A percentile compares a stretch with the other conserved stretches of the same genome.
These are phyloP conservation scores for Tiliacea citrago DNA, from an alignment of 2,888 invertebrate species.

Conservation along the genomic window DNA sequence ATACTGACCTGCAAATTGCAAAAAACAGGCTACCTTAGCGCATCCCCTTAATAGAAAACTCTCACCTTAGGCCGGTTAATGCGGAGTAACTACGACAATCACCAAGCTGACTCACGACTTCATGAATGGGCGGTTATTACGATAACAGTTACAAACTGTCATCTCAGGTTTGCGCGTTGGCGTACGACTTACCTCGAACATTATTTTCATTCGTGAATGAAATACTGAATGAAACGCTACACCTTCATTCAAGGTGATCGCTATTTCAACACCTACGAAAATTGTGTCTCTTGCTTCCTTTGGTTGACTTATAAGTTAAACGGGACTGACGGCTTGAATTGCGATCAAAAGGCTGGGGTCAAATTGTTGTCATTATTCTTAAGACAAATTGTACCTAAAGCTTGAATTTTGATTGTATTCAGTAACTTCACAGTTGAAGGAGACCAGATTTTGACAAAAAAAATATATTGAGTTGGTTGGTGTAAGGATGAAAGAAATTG, in stretches of 20 bases:
- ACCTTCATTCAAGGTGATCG: constrained; percentile 40
- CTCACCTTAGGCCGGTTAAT: not conserved
- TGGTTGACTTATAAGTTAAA: constrained; percentile 13
- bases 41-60: no score
- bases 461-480: no score
- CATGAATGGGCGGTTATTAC: constrained; percentile 50
- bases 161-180: constrained; percentile 48
- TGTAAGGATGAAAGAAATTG: no score
- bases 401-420: no score
- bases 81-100: not conserved
- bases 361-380: constrained; percentile 7
- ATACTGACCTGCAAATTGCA: no score
- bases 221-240: constrained; percentile 45
- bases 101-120: constrained; percentile 41
- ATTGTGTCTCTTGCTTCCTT: constrained; percentile 26
- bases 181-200: constrained; percentile 38
- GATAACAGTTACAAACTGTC: constrained; percentile 41
- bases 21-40: no score
- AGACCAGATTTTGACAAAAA: no score
- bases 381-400: no score
- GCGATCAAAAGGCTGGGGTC: not conserved
- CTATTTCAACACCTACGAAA: constrained; percentile 53
- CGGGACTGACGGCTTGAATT: not conserved
- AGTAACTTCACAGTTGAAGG: no score
- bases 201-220: constrained; percentile 49